Evolutionary conservation across 2,888 invertebrate genomes (phyloP), one percentile per base, ranked within the genome.

Genomic region (Formica aserva): DNA sequence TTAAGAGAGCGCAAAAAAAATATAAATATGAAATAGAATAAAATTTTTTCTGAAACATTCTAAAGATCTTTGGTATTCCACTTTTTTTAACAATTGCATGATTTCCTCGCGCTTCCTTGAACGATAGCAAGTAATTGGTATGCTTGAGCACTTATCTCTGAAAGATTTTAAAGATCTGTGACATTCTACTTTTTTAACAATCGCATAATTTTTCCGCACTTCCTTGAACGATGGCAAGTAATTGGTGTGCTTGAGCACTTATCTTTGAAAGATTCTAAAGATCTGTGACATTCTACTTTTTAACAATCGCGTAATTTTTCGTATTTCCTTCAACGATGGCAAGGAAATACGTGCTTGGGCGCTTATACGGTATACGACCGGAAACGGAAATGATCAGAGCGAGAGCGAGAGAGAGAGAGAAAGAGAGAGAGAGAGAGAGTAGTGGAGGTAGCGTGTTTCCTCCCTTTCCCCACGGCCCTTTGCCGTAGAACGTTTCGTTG

Each of bases 321-420:
- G 5, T 15, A 48, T 69, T 15, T 41, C 41, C 55, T 84, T 83
- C 71, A 18, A n/a, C 29, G 67, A 63, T 41, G 83, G 74, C 85
- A 88, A 88, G 90, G 81, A 86, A 88, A 87, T 81, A 71, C 84
- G 85, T 77, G 89, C 85, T 87, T n/a, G 85, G 88, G 62, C 82
- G 85, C 74, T 84, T 72, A 83, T 57, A 83, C 84, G 83, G 78
- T 86, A 80, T 69, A 87, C 83, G 77, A 74, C 89, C 89, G 91
- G 91, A 91, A 91, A 84, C 90, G 88, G 89, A 89, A 91, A 88
- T 78, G 87, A 91, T 91, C 87, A 82, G 75, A 75, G 48, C 41
- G 57, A 35, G 26, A 15, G 72, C 55, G 81, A 26, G 41, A 35
- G 22, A 0, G 18, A 22, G 22, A 22, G 22, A 22, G 22, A 45